Base-by-base conservation (phyloP, 2,888 invertebrate species). In the Carterocephalus palaemon region DNA sequence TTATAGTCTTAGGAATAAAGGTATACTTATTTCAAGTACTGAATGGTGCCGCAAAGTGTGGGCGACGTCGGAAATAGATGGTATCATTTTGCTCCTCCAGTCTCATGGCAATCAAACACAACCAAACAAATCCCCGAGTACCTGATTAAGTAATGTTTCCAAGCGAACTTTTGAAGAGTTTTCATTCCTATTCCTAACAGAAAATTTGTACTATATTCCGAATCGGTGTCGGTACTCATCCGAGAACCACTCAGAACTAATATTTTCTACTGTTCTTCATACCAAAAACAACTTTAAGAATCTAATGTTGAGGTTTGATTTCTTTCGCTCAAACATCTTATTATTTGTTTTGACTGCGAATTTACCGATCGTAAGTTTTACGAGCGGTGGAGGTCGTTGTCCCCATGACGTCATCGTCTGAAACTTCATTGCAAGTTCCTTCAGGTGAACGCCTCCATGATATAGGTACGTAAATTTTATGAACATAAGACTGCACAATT, bases 281-380 rank as follows among this genome's bases (percentile, higher is more conserved):
- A n/a, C 10, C 37, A 51, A 53, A 50, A 17, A 24, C 45, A 40
- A 41, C 53, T 50, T 51, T 47, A 51, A 10, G 28, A 32, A 9
- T 20, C 10, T 31, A 7, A 10, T 26, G 20, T 56, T 46, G 28
- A 40, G 46, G 43, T 50, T 31, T 10, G 39, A 51, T 54, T 55
- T 10, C 16, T 39, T 33, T 23, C 33, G 22, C 4, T 5, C 12
- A 23, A 32, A 40, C 16, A 8, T 12, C 28, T 39, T 48, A 39
- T 53, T 42, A 67, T 70, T 76, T 81, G 77, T 79, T 82, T 78
- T 80, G 80, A 70, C 74, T 78, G 83, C 75, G 67, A 81, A 79
- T 74, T 70, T 75, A 64, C 62, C 64, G 63, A 70, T 68, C 60
- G 64, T 60, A 64, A 73, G 68, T 75, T 81, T 79, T 73, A 71